Conservation (phyloP, 2,888 invertebrate species). For the Ellobium chinense region DNA sequence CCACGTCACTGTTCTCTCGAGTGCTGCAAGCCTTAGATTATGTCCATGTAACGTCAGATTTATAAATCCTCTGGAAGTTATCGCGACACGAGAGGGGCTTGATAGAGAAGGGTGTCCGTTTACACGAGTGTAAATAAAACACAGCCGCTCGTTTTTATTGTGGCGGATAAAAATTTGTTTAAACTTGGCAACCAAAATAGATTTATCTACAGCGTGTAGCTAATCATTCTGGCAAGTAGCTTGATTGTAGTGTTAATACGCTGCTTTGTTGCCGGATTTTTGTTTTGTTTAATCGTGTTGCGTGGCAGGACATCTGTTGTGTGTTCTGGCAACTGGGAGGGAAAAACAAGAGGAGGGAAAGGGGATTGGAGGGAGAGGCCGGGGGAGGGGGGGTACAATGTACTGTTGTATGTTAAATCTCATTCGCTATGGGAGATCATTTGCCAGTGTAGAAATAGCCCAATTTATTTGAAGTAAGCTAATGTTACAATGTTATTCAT, state of each 20-base stretch:
- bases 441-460: no score
- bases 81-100: background rate
- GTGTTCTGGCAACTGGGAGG: no score
- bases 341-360: no score
- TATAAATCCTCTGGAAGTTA: background rate
- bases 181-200: background rate
- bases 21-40: background rate
- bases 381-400: no score
- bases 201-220: background rate
- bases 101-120: background rate
- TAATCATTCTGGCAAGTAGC: background rate
- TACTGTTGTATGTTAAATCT: no score
- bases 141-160: background rate
- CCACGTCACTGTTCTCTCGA: no score
- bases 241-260: background rate
- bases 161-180: background rate
- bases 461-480: no score
- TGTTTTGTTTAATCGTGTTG: background rate
- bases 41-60: background rate
- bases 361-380: no score
- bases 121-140: background rate
- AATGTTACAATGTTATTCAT: no score
- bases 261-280: background rate
- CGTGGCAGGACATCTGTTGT: no score
- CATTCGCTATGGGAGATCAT: no score